phyloP scores from a whole-genome alignment of 2,797 vertebrate species.

The Rhynchotus rufescens region DNA sequence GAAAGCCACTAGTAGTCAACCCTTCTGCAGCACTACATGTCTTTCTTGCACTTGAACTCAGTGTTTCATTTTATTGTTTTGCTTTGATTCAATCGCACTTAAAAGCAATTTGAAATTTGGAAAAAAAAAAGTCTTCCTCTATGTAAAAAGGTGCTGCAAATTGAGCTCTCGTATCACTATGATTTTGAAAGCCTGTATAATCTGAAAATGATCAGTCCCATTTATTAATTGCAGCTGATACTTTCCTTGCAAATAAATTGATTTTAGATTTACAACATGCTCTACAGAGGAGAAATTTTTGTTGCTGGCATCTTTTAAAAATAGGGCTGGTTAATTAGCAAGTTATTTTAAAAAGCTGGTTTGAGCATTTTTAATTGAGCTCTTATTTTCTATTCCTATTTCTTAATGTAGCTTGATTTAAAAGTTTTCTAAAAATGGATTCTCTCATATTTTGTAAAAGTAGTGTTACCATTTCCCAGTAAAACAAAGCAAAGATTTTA shows the following conservation, averaged over 20 bases:
- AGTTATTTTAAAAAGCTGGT: constrained; percentile 58
- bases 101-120: neutral
- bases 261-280: constrained; percentile 11
- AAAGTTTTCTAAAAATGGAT: constrained; percentile 11
- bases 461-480: neutral
- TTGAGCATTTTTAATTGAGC: constrained; percentile 64
- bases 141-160: neutral
- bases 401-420: neutral
- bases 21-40: neutral
- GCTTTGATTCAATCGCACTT: neutral
- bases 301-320: constrained; percentile 35
- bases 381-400: constrained; percentile 15
- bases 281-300: neutral
- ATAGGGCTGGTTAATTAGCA: constrained; percentile 37
- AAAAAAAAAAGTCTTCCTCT: neutral
- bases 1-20: neutral
- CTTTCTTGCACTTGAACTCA: neutral
- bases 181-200: neutral
- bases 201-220: neutral
- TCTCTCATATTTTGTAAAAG: neutral
- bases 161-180: neutral
- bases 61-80: neutral
- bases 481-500: neutral
- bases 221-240: constrained; percentile 2
- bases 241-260: constrained; percentile 29